Conservation (phyloP, 2,113 vertebrate species). For the Platichthys stellatus region DNA sequence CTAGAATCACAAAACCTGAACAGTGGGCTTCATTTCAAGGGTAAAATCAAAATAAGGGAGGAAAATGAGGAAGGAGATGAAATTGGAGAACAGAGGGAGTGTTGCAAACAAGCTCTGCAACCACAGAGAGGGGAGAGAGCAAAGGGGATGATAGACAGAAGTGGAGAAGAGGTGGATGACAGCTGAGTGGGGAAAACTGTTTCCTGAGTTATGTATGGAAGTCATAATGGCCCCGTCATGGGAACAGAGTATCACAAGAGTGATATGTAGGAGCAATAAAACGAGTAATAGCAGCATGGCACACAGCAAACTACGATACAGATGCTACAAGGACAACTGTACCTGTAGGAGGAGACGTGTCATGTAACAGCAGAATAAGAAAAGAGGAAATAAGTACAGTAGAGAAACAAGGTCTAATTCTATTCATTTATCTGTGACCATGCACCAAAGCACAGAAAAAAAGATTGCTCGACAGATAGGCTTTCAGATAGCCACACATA, state of each 20-base stretch:
- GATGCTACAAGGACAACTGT: not conserved
- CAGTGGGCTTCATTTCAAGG: slow-evolving; percentile 29
- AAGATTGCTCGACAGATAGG: too few relatives aligned
- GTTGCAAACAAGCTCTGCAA: slow-evolving; percentile 24
- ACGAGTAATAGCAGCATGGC: slow-evolving; percentile 1
- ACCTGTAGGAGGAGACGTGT: not conserved
- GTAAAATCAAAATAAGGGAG: slow-evolving; percentile 21
- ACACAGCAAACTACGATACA: not conserved
- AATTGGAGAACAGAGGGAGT: slow-evolving; percentile 16
- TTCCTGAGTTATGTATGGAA: slow-evolving; percentile 38
- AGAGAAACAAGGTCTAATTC: not conserved
- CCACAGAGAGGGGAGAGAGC: slow-evolving; percentile 11
- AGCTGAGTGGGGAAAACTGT: slow-evolving; percentile 3
- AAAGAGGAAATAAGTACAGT: not conserved
- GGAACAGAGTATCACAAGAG: slow-evolving; percentile 11
- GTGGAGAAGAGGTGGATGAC: slow-evolving; percentile 13
- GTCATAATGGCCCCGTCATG: not conserved
- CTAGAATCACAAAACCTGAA: slow-evolving; percentile 23
- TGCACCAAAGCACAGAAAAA: too few relatives aligned
- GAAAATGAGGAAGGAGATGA: not conserved
- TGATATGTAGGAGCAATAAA: slow-evolving; percentile 21
- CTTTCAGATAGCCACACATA: not conserved
- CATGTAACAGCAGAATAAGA: not conserved
- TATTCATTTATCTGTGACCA: too few relatives aligned
- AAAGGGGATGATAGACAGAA: slow-evolving; percentile 1